Conservation (phyloP, 2,113 vertebrate genomes). For the Cranoglanis bouderius region DNA sequence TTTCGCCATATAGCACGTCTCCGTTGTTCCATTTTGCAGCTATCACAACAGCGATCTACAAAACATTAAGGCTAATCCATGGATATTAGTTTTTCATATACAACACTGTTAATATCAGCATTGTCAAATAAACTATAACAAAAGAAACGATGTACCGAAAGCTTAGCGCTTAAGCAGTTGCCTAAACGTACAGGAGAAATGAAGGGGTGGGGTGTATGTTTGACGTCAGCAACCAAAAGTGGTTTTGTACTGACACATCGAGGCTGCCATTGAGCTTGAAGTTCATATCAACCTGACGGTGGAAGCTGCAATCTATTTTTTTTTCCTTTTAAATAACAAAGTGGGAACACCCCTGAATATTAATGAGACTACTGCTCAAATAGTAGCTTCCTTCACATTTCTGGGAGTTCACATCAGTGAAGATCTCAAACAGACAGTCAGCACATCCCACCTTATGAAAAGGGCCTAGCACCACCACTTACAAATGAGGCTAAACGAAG, state of each 20-base stretch:
- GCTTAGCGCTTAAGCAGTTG: neutral
- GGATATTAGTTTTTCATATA: neutral
- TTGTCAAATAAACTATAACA: neutral
- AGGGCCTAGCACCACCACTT: neutral
- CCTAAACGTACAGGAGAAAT: no score
- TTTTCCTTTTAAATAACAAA: neutral
- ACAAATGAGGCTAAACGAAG: neutral
- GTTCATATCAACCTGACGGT: neutral
- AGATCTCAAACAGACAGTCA: neutral
- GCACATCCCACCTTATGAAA: neutral
- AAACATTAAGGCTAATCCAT: neutral
- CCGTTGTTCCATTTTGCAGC: slow-evolving; percentile 59
- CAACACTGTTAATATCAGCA: neutral
- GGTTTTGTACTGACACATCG: slow-evolving; percentile 54
- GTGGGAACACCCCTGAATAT: neutral
- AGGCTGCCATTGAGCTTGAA: slow-evolving; percentile 14
- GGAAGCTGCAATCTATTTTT: neutral
- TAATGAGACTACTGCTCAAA: neutral
- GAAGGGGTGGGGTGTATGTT: neutral
- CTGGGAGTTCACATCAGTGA: neutral
- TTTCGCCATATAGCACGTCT: slow-evolving; percentile 20
- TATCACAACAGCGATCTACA: neutral
- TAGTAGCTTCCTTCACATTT: no score
- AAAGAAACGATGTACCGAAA: neutral
- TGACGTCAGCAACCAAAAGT: neutral